Conservation (phyloP, 1,140 invertebrate genomes). For the Drosophila repletoides region DNA sequence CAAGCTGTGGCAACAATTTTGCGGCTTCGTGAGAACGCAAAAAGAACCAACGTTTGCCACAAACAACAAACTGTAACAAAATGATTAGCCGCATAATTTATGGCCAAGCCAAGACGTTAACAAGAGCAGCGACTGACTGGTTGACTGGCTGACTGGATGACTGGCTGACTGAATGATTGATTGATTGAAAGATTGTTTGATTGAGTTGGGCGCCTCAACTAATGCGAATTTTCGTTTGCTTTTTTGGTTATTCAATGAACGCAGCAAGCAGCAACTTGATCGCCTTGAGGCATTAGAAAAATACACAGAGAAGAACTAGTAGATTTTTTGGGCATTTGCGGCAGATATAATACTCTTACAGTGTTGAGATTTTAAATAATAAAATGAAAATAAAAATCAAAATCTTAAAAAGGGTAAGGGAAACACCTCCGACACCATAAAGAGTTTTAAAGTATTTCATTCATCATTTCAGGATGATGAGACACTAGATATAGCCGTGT, state of each 20-base stretch:
- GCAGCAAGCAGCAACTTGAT: conserved; percentile 21
- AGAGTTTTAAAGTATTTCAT: background rate
- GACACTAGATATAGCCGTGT: too few relatives aligned
- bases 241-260: conserved; percentile 51
- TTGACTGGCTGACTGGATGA: background rate
- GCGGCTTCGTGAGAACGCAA: conserved; percentile 58
- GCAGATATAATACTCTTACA: too few relatives aligned
- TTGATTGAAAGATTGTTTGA: conserved; percentile 31
- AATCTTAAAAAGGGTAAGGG: too few relatives aligned
- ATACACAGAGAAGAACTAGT: background rate
- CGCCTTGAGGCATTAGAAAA: conserved; percentile 14
- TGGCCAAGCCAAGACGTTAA: conserved; percentile 52
- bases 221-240: conserved; percentile 47
- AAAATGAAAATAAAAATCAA: too few relatives aligned
- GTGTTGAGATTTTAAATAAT: too few relatives aligned
- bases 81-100: conserved; percentile 75
- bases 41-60: conserved; percentile 25
- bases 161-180: conserved; percentile 9
- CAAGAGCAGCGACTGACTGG: conserved; percentile 39
- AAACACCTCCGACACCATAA: background rate
- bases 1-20: conserved; percentile 20
- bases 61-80: conserved; percentile 68
- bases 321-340: background rate
- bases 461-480: too few relatives aligned
- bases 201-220: conserved; percentile 35